Conservation (phyloP, 2,797 vertebrate genomes). For the Silurus lanzhouensis region DNA sequence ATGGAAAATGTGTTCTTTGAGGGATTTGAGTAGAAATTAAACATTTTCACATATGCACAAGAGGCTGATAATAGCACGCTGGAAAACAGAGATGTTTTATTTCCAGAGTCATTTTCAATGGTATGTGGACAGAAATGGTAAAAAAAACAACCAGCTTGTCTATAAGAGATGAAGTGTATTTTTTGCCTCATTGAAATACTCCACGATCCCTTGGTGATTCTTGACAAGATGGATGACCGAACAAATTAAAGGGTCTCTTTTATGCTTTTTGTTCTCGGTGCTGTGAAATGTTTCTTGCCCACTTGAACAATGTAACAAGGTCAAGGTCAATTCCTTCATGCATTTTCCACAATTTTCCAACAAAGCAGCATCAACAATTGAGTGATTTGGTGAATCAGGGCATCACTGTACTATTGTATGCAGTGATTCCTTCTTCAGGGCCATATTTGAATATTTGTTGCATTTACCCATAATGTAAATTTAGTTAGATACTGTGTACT, state of each 20-base stretch:
- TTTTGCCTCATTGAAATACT: slow-evolving; percentile 18
- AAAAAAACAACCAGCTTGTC: background rate
- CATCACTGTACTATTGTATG: background rate
- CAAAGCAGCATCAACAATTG: background rate
- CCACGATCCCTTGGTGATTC: background rate
- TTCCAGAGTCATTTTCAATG: slow-evolving; percentile 1
- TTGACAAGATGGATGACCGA: background rate
- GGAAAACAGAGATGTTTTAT: slow-evolving; percentile 13
- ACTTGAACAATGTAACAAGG: background rate
- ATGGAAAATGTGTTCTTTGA: slow-evolving; percentile 12
- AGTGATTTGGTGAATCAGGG: background rate
- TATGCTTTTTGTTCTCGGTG: background rate
- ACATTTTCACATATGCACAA: slow-evolving; percentile 5
- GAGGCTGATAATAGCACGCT: background rate
- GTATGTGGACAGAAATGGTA: slow-evolving; percentile 6
- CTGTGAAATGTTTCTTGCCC: background rate
- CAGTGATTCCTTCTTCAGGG: background rate
- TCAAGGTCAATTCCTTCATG: background rate
- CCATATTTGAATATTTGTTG: background rate
- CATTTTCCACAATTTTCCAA: background rate
- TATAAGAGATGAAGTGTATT: background rate
- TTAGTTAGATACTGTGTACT: background rate
- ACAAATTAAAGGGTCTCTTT: slow-evolving; percentile 11
- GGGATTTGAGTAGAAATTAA: slow-evolving; percentile 22
- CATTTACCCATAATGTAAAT: background rate